Evolutionary conservation across 2,113 vertebrate species (phyloP).

Genomic region (Rhipidura dahli): DNA sequence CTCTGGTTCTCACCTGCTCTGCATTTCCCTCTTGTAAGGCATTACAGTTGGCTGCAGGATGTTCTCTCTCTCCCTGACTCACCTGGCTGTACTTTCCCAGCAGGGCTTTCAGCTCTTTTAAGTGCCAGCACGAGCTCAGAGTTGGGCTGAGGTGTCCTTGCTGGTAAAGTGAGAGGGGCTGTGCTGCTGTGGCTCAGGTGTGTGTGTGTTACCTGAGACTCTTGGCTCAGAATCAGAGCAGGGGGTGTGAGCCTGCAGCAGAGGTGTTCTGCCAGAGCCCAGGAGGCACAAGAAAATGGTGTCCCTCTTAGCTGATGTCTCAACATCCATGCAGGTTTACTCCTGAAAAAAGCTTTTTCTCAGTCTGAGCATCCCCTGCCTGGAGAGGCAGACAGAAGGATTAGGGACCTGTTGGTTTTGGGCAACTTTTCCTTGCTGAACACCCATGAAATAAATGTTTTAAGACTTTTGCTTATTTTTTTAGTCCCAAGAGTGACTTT

Average conservation of each 20-base stretch:
- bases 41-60: neutral
- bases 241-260: rapidly evolving
- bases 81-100: neutral
- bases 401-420: neutral
- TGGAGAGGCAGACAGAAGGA: neutral
- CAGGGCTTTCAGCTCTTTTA: neutral
- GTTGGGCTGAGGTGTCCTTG: neutral
- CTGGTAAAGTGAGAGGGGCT: neutral
- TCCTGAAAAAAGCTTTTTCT: neutral
- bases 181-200: neutral
- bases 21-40: neutral
- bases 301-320: neutral
- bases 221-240: neutral
- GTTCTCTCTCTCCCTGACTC: neutral
- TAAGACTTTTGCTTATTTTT: neutral
- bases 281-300: neutral
- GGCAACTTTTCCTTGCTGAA: neutral
- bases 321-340: neutral
- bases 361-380: neutral
- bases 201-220: neutral
- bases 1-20: neutral
- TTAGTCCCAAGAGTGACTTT: neutral
- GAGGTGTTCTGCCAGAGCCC: neutral
- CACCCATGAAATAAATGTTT: neutral
- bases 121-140: neutral